Conservation (phyloP, 2,113 vertebrate species). For the Coptodon rendalli region DNA sequence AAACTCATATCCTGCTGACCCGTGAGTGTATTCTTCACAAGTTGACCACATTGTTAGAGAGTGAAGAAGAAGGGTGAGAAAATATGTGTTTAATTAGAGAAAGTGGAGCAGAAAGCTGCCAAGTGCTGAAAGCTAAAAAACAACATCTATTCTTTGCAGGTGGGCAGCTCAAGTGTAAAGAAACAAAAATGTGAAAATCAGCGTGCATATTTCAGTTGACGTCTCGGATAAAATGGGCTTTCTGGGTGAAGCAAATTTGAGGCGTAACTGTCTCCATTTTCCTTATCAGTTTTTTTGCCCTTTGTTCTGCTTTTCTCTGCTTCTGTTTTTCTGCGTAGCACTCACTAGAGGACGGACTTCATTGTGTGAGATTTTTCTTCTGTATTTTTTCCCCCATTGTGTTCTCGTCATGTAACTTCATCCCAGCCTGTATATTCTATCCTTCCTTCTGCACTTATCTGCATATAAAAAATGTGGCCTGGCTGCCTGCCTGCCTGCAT, state of each 20-base stretch:
- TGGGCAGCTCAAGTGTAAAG: neutral
- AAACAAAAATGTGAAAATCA: neutral
- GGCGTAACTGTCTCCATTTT: rapidly evolving
- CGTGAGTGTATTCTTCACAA: neutral
- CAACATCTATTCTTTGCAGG: neutral
- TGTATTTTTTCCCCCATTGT: neutral
- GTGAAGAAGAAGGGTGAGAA: neutral
- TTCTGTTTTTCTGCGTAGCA: rapidly evolving
- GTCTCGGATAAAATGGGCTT: neutral
- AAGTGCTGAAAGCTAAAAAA: neutral
- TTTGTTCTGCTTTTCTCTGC: neutral
- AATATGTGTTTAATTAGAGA: neutral
- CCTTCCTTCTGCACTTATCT: neutral
- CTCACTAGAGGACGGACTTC: neutral
- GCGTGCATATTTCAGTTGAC: neutral
- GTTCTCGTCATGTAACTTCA: neutral
- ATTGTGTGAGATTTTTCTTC: neutral
- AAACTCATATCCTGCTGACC: neutral
- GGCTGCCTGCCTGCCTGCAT: neutral
- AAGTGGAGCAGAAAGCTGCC: neutral
- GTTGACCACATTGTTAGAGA: neutral
- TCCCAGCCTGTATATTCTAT: neutral
- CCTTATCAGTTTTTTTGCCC: rapidly evolving
- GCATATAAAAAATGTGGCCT: neutral
- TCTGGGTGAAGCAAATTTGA: neutral